These are phyloP conservation scores for Phenacoccus solenopsis DNA, from an alignment of 1,140 invertebrate species.

Conservation along the genomic window DNA sequence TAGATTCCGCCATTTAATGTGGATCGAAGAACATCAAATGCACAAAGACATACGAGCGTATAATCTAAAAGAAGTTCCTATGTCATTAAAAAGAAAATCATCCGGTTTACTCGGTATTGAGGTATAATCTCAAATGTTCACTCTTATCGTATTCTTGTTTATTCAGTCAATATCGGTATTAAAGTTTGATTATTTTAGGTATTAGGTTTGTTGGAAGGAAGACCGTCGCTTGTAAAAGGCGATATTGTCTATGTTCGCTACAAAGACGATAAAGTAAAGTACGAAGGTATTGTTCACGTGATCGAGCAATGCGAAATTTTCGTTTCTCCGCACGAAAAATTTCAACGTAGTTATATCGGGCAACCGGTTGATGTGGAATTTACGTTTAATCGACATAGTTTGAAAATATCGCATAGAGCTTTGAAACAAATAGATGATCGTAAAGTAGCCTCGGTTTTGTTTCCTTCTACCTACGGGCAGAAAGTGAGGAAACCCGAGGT, in stretches of 20 bases:
- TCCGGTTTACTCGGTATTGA: not conserved
- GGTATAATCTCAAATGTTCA: not conserved
- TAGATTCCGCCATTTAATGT: not conserved
- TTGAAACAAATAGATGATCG: not conserved
- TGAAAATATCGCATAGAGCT: not conserved
- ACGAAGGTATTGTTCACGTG: not conserved
- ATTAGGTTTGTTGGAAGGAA: not conserved
- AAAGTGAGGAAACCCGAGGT: not conserved
- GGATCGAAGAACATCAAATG: conserved; percentile 14
- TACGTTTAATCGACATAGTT: not conserved
- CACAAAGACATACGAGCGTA: not conserved
- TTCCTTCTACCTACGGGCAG: not conserved
- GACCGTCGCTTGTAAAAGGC: not conserved
- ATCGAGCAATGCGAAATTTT: not conserved
- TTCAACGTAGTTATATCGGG: not conserved
- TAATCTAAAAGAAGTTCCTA: not conserved
- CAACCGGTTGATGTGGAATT: not conserved
- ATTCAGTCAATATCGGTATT: not conserved
- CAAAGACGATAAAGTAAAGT: not conserved
- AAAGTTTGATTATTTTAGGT: not conserved
- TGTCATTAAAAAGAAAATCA: not conserved
- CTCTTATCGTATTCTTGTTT: not conserved
- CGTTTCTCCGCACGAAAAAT: not conserved
- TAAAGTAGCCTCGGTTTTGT: not conserved
- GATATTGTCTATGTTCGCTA: not conserved